Conservation (phyloP, 2,888 invertebrate species). For the Andricus curvator region DNA sequence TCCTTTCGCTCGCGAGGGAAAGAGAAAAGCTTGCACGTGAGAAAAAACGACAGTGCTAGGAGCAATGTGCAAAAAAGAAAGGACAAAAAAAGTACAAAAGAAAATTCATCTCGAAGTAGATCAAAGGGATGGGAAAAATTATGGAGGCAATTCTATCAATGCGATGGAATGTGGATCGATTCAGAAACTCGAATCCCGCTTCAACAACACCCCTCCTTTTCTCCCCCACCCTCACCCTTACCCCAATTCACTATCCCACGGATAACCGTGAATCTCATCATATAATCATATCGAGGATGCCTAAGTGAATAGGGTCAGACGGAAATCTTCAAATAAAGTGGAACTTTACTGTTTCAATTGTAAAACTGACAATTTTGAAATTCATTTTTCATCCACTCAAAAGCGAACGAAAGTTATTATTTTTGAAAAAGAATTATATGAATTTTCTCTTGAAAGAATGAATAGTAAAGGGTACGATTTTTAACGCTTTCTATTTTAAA, state of each 20-base stretch:
- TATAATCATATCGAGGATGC: constrained; percentile 3
- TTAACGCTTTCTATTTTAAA: no score
- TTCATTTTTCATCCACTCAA: no score
- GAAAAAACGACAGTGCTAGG: constrained; percentile 16
- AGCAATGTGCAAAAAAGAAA: constrained; percentile 41
- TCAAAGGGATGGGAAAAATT: constrained; percentile 51
- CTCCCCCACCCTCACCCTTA: background rate
- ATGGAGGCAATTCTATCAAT: constrained; percentile 51
- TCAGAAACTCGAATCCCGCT: constrained; percentile 22
- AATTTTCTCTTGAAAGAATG: no score
- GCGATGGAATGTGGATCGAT: constrained; percentile 45
- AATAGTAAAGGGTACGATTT: no score
- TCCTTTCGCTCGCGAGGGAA: background rate
- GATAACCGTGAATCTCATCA: constrained; percentile 27
- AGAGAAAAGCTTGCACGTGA: background rate
- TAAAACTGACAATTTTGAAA: constrained; percentile 13
- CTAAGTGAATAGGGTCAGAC: background rate
- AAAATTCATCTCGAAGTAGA: constrained; percentile 44
- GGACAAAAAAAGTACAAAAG: constrained; percentile 35
- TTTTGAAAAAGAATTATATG: no score
- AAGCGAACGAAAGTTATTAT: no score
- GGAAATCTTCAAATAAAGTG: constrained; percentile 7
- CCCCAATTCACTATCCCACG: background rate
- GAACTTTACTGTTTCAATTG: constrained; percentile 33
- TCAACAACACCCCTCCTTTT: constrained; percentile 30